Evolutionary conservation across 1,140 invertebrate genomes (phyloP).

Genomic region (Battus philenor): DNA sequence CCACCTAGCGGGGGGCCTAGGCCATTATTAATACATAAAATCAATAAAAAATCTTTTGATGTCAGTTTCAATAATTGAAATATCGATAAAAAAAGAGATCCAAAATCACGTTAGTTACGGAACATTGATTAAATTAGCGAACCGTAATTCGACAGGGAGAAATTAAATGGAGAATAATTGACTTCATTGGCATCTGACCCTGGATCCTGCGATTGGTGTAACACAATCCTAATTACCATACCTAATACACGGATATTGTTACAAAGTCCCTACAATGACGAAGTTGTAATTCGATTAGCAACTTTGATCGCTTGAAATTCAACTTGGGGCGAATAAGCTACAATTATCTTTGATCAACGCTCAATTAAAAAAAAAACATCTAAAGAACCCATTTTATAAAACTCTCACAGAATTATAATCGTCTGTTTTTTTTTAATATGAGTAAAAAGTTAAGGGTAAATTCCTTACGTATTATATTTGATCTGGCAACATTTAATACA

Average conservation of each 20-base stretch:
- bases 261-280: conserved; percentile 30
- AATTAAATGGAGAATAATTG: conserved; percentile 15
- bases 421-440: no score
- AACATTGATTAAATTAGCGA: no score
- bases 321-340: conserved; percentile 9
- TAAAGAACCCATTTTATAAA: no score
- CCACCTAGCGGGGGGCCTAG: no score
- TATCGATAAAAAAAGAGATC: background rate
- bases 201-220: conserved; percentile 35
- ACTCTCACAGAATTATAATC: no score
- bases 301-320: conserved; percentile 1
- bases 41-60: no score
- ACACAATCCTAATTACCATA: conserved; percentile 45
- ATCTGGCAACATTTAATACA: no score
- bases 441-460: no score
- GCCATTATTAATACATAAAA: no score
- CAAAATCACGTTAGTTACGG: background rate
- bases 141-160: background rate
- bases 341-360: conserved; percentile 4
- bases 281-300: conserved; percentile 8
- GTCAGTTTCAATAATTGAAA: no score
- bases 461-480: no score
- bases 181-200: conserved; percentile 39
- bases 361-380: background rate
- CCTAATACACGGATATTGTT: conserved; percentile 36